Conservation (phyloP, 64 coral and sea anemone species). For the Orbicella faveolata region DNA sequence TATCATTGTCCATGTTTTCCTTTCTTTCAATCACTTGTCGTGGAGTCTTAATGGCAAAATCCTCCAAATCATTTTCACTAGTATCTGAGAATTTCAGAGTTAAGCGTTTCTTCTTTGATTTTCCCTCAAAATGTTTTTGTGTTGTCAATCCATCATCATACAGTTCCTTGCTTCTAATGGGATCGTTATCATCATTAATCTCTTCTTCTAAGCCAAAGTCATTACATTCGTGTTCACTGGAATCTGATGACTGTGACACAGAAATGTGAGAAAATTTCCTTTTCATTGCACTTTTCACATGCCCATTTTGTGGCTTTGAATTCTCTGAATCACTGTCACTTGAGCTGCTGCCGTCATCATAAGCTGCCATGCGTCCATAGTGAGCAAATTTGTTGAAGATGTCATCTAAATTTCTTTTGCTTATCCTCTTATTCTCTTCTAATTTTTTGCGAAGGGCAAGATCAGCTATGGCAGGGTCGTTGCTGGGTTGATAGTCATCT, state of each 20-base stretch:
- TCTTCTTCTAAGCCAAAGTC: not conserved
- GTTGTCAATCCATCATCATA: not conserved
- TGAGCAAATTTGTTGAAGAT: conserved; percentile 78
- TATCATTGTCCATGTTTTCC: not conserved
- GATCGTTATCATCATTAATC: not conserved
- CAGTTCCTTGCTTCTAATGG: not conserved
- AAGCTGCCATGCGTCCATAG: conserved; percentile 30
- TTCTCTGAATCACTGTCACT: conserved; percentile 12
- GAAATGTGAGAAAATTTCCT: conserved; percentile 27
- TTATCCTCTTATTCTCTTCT: conserved; percentile 69
- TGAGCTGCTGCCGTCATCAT: not conserved
- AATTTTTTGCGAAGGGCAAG: conserved; percentile 37
- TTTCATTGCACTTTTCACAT: not conserved
- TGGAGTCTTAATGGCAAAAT: conserved; percentile 1
- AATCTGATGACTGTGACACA: conserved; percentile 2
- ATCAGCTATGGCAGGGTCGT: conserved; percentile 76
- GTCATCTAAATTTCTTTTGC: conserved; percentile 55
- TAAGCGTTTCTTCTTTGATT: not conserved
- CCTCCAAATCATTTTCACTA: not conserved
- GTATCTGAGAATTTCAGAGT: not conserved
- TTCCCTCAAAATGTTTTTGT: not conserved
- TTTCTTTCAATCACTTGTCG: not conserved
- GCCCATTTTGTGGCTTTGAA: not conserved
- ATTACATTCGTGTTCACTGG: conserved; percentile 21
- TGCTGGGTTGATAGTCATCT: conserved; percentile 53